Evolutionary conservation across 2,113 vertebrate species (phyloP), one percentile per base, ranked within the genome.

Genomic region (Thryonomys swinderianus): DNA sequence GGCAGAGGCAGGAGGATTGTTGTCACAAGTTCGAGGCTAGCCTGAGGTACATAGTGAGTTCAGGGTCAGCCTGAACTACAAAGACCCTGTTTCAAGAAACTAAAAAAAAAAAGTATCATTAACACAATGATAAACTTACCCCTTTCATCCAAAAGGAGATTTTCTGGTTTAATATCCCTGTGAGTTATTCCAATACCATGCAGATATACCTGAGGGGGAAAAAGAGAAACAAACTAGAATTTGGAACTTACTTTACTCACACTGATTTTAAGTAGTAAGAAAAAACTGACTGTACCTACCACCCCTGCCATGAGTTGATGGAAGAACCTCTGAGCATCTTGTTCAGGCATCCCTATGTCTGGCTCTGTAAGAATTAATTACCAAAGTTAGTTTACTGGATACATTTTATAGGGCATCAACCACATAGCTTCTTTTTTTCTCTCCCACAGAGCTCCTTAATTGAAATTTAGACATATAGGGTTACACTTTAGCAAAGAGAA

Each of bases 91-190:
- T 10, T 51, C 48, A 51, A 51, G 10, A 51, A 51, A 10, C 48
- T 51, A 51, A 51, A 51, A 51, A 51, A 51, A 93, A 96, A 92
- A 95, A 79, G 55, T 34, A 90, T 40, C 32, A 85, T 17, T 62
- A 84, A 97, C 55, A 93, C 94, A 94, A 93, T 42, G 7, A 0
- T 55, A 62, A 74, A 82, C 95, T 94, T 95, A 99, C 99, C 99
- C 98, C 99, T 99, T 79, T 99, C 99, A 37, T 99, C 99, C 93
- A 99, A 98, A 48, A 99, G 98, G 93, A 99, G 98, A 95, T 99
- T 99, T 98, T 99, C 99, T 0, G 99, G 99, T 85, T 99, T 99
- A 97, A 99, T 99, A 97, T 99, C 99, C 9, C 99, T 99, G 94
- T 99, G 99, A 53, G 99, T 99, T 98, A 99, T 99, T 95, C 99